A percentile compares a stretch with the other conserved stretches of the same genome.
Conservation (phyloP, 2,797 vertebrate genomes). For the Ctenopoma multispine region DNA sequence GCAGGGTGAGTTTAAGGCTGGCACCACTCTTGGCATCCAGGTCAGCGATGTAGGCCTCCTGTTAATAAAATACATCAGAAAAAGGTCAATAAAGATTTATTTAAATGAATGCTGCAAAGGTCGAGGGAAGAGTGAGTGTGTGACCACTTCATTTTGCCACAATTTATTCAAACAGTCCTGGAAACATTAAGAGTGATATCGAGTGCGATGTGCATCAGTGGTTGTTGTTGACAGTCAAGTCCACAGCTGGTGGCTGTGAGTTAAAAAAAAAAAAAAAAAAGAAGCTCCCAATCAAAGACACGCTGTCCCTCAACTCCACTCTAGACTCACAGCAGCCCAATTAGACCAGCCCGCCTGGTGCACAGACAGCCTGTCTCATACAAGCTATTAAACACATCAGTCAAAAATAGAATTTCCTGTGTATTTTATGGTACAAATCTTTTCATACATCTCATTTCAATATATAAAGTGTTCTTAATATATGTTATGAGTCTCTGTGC, state of each 20-base stretch:
- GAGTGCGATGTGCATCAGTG: constrained; percentile 35
- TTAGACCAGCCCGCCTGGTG: constrained; percentile 69
- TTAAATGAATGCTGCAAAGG: neutral
- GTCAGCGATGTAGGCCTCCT: constrained; percentile 99
- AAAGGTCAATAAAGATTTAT: constrained; percentile 9
- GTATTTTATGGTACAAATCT: no score
- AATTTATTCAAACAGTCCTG: neutral
- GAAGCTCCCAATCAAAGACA: constrained; percentile 74
- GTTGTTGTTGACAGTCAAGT: constrained; percentile 64
- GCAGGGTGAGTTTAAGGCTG: constrained; percentile 94
- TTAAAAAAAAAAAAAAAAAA: constrained; percentile 24
- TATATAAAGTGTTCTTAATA: no score
- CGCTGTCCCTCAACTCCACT: constrained; percentile 54
- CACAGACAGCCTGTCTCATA: constrained; percentile 42
- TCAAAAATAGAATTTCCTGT: neutral
- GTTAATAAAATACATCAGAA: constrained; percentile 29
- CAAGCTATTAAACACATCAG: constrained; percentile 5
- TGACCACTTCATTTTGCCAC: constrained; percentile 10
- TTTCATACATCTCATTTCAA: no score
- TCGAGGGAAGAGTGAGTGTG: no score
- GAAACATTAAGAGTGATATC: constrained; percentile 7
- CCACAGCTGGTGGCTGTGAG: constrained; percentile 69
- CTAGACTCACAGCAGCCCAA: constrained; percentile 64
- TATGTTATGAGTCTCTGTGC: neutral
- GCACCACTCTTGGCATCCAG: constrained; percentile 98